phyloP scores from a whole-genome alignment of 2,797 vertebrate genomes.

The Morus bassanus region DNA sequence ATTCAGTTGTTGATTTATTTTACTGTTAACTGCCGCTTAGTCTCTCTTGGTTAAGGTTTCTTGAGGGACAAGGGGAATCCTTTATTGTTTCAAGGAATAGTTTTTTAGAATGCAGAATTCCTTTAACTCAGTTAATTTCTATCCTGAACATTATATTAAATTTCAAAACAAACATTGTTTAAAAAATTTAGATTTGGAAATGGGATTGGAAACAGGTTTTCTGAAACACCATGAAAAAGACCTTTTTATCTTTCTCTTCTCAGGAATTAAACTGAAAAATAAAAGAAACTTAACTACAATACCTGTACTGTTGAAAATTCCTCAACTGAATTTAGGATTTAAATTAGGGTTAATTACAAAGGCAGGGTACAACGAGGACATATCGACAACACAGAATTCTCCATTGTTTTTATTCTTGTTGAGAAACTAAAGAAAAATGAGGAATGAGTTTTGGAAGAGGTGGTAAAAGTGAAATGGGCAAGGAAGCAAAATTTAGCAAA shows the following conservation, averaged over 20 bases:
- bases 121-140: background rate
- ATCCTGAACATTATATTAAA: background rate
- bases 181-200: background rate
- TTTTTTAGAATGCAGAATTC: background rate
- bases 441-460: background rate
- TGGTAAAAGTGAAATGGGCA: background rate
- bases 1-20: background rate
- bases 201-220: background rate
- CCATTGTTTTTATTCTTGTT: background rate
- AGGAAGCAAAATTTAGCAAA: background rate
- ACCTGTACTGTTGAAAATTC: background rate
- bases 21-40: background rate
- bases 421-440: background rate
- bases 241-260: background rate
- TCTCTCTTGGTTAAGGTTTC: background rate
- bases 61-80: background rate
- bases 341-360: background rate
- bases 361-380: accelerated
- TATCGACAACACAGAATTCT: background rate
- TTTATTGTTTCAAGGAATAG: background rate
- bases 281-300: background rate
- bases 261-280: background rate
- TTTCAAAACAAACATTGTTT: background rate
- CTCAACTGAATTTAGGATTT: background rate
- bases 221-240: background rate